phyloP scores from a whole-genome alignment of 1,140 invertebrate species.

The Hydropsyche tenuis region DNA sequence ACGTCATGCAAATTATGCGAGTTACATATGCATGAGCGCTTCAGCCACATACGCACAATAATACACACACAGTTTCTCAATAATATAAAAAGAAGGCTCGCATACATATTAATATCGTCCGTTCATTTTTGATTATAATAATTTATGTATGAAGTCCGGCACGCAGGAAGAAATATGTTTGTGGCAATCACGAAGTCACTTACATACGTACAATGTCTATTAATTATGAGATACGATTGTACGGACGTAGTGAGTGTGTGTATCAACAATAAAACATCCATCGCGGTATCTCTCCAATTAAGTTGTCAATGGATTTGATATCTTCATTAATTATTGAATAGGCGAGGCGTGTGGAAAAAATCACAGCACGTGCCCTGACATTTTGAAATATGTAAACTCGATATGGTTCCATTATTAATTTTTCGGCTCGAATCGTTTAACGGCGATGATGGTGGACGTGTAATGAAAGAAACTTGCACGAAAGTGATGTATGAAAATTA shows the following conservation, averaged over 20 bases:
- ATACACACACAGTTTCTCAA: no score
- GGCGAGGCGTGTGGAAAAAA: slow-evolving; percentile 11
- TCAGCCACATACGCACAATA: no score
- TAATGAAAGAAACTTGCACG: no score
- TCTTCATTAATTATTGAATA: slow-evolving; percentile 32
- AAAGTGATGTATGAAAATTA: no score
- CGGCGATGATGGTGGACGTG: no score
- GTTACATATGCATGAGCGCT: no score
- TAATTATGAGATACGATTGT: slow-evolving; percentile 28
- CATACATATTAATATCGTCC: no score
- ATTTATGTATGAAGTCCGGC: slow-evolving; percentile 24
- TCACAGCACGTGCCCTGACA: slow-evolving; percentile 34
- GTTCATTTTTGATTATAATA: slow-evolving; percentile 20
- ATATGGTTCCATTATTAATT: slow-evolving; percentile 26
- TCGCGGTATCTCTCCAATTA: slow-evolving; percentile 30
- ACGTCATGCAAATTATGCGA: no score
- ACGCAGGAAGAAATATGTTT: slow-evolving; percentile 20
- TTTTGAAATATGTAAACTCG: slow-evolving; percentile 35
- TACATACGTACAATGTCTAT: slow-evolving; percentile 24
- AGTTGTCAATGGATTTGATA: slow-evolving; percentile 32
- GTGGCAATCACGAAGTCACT: slow-evolving; percentile 21
- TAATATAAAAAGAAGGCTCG: no score
- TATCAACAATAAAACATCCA: slow-evolving; percentile 28
- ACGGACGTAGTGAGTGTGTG: not conserved
- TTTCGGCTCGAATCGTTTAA: not conserved